Evolutionary conservation across 2,113 vertebrate species (phyloP).

Genomic region (Pelodiscus sinensis): DNA sequence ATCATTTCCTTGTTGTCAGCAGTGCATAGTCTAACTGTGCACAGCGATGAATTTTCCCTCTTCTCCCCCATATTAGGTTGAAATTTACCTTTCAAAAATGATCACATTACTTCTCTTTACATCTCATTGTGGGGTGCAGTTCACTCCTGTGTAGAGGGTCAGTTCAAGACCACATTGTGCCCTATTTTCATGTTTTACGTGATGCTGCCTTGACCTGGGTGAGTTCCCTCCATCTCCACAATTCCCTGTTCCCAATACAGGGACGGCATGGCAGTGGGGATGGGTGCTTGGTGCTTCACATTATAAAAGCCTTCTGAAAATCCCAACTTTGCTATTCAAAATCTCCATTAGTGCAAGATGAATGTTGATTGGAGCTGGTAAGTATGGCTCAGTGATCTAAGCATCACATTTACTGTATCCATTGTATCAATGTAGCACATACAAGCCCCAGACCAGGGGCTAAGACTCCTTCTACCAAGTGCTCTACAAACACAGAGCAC

Average conservation of each 20-base stretch:
- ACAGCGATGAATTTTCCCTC: background rate
- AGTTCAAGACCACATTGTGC: no score
- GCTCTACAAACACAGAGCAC: no score
- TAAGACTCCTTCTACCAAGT: no score
- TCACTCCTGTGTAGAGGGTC: background rate
- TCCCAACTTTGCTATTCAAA: no score
- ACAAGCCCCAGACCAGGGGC: fast-evolving
- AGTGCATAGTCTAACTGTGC: background rate
- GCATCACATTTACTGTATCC: background rate
- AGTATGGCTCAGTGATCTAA: background rate
- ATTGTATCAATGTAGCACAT: background rate
- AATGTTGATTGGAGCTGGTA: background rate
- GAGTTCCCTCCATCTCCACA: no score
- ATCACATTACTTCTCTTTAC: background rate
- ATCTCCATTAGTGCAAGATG: fast-evolving
- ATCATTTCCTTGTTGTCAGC: background rate
- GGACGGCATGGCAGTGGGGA: background rate
- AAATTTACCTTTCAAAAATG: background rate
- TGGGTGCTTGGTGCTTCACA: background rate
- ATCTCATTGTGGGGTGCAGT: background rate
- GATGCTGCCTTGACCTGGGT: no score
- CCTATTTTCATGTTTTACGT: no score
- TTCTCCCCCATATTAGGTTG: background rate
- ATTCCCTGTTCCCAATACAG: no score
- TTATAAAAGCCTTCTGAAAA: no score